These are phyloP conservation scores for Syngnathus rostellatus DNA, from an alignment of 2,797 vertebrate genomes.

Conservation along the genomic window DNA sequence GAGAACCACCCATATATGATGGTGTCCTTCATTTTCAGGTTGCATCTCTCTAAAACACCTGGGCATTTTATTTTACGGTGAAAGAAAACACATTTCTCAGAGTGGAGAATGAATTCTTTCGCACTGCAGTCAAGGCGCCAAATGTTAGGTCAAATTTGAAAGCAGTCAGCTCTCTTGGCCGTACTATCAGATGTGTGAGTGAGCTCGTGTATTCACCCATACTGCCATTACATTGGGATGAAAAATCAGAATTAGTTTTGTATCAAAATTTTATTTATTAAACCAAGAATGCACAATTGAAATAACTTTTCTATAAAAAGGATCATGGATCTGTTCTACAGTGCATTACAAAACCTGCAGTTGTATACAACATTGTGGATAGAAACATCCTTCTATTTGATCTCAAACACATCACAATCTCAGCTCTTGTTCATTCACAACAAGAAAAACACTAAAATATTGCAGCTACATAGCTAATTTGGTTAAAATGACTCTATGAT, in stretches of 20 bases:
- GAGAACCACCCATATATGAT: too few relatives aligned
- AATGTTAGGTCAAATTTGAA: too few relatives aligned
- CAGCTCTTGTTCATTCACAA: conserved; percentile 39
- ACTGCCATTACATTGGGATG: background rate
- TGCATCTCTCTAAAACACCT: too few relatives aligned
- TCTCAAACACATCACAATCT: conserved; percentile 54
- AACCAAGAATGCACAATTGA: conserved; percentile 90
- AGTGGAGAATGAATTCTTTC: too few relatives aligned
- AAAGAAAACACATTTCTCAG: too few relatives aligned
- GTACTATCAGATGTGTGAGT: too few relatives aligned
- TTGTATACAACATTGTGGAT: conserved; percentile 85
- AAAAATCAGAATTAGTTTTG: conserved; percentile 56
- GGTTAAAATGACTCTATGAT: conserved; percentile 77
- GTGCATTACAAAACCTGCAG: conserved; percentile 89
- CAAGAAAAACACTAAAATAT: conserved; percentile 71
- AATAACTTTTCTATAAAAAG: conserved; percentile 95
- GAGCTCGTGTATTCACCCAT: background rate
- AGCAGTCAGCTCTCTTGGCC: too few relatives aligned
- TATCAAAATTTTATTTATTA: conserved; percentile 99
- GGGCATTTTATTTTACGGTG: too few relatives aligned
- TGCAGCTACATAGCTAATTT: conserved; percentile 84
- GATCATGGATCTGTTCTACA: conserved; percentile 88
- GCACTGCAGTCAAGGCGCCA: too few relatives aligned
- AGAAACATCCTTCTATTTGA: conserved; percentile 69
- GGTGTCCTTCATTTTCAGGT: too few relatives aligned